These are phyloP conservation scores for Zaprionus africanus DNA, from an alignment of 1,140 invertebrate genomes.

Conservation along the genomic window DNA sequence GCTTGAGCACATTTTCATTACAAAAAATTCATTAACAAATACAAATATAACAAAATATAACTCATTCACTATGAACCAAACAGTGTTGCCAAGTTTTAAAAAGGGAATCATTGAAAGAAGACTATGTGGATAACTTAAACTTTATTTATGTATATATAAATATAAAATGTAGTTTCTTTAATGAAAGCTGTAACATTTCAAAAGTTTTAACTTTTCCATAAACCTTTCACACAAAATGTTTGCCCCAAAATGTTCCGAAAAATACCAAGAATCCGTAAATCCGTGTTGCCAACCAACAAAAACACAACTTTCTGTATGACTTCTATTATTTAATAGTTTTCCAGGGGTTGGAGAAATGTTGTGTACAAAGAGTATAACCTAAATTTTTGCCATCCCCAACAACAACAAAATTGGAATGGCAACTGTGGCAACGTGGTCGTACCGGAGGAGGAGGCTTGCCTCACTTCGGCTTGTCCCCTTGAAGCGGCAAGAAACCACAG, in stretches of 20 bases:
- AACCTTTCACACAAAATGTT: background rate
- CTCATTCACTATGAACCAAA: too few relatives aligned
- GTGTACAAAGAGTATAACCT: constrained; percentile 54
- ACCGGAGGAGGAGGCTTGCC: too few relatives aligned
- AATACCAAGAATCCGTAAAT: background rate
- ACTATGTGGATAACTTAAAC: too few relatives aligned
- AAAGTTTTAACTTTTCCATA: too few relatives aligned
- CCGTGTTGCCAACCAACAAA: constrained; percentile 59
- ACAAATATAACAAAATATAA: too few relatives aligned
- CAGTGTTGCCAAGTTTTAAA: too few relatives aligned
- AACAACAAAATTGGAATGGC: constrained; percentile 27
- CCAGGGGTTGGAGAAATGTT: constrained; percentile 16
- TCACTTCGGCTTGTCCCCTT: too few relatives aligned
- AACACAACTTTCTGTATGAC: constrained; percentile 53
- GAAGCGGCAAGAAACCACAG: constrained; percentile 15
- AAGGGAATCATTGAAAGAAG: too few relatives aligned
- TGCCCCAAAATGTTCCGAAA: background rate
- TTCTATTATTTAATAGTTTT: constrained; percentile 60
- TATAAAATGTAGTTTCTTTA: too few relatives aligned
- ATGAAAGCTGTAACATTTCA: too few relatives aligned
- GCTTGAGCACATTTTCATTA: constrained; percentile 9
- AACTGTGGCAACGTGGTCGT: constrained; percentile 39
- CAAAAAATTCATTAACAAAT: too few relatives aligned
- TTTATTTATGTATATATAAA: too few relatives aligned
- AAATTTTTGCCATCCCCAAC: constrained; percentile 52